These are phyloP conservation scores for Erethizon dorsatum DNA, from an alignment of 2,797 vertebrate genomes.

Conservation along the genomic window DNA sequence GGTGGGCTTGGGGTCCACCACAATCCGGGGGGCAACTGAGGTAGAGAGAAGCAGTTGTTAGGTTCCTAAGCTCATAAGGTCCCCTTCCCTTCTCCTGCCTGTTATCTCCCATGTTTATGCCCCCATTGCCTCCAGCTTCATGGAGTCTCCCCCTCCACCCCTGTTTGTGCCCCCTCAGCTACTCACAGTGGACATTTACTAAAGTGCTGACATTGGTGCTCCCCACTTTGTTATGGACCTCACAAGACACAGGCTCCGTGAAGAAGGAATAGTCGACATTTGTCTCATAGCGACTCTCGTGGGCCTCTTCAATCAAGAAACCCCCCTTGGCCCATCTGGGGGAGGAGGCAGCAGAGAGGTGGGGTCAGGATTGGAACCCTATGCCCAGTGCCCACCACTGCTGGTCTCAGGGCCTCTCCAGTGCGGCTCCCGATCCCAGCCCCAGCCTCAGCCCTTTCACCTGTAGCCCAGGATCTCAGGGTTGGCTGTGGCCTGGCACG, in stretches of 20 bases:
- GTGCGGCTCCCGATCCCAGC: not conserved
- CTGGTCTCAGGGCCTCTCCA: too few species aligned
- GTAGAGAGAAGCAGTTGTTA: accelerated
- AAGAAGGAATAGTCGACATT: constrained; percentile 97
- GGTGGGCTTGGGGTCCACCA: constrained; percentile 95
- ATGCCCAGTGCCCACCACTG: accelerated
- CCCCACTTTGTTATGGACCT: constrained; percentile 97
- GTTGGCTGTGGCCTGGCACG: constrained; percentile 96
- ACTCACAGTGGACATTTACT: constrained; percentile 98
- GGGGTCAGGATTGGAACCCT: not conserved
- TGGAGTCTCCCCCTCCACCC: not conserved
- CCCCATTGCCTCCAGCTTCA: not conserved
- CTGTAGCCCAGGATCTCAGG: constrained; percentile 97
- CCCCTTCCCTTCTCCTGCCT: not conserved
- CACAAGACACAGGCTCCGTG: constrained; percentile 97
- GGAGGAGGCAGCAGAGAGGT: accelerated
- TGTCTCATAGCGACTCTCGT: constrained; percentile 94
- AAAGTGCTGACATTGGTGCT: constrained; percentile 98
- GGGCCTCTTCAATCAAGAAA: constrained; percentile 95
- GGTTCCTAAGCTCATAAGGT: not conserved
- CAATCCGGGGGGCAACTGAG: constrained; percentile 95
- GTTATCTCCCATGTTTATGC: accelerated
- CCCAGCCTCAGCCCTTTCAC: constrained; percentile 82
- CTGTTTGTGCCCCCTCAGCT: not conserved
- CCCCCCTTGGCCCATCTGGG: constrained; percentile 97